Evolutionary conservation across 2,113 vertebrate species (phyloP), one percentile per base, ranked within the genome.

Genomic region (Peromyscus leucopus): DNA sequence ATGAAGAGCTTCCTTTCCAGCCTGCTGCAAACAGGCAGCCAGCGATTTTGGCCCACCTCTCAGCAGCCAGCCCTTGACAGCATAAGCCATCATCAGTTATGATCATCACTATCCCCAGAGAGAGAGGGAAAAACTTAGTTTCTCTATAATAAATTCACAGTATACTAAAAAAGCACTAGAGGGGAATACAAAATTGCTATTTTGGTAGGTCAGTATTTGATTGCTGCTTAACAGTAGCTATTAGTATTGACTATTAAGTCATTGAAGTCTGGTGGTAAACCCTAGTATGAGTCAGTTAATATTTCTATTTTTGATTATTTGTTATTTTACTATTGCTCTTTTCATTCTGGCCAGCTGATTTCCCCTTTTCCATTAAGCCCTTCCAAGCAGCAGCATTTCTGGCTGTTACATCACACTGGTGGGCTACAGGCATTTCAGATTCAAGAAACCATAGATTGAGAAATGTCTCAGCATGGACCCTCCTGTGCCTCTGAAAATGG

Each of bases 141-240:
- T 93, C 55, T 90, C 59, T 79, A 28, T 85, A 92, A 80, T 82
- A 21, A 80, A 61, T 84, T 84, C 13, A 42, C 63, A 42, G 57
- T 42, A 84, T 12, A 28, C 3, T 83, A 61, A 95, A 89, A 86
- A 93, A 84, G 87, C 74, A 93, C 39, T 65, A 87, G 22, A n/a
- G 28, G 8, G 39, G 57, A 71, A 51, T 59, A 92, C 42, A 59
- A 91, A 96, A 72, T 59, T 69, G 15, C 76, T 93, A 17, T 94
- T 88, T 95, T 74, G 31, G 7, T 55, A 84, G 39, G 72, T 89
- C 91, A 95, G 76, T 76, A 80, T 97, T 88, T 84, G 76, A 80
- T 57, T 67, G 2, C 75, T 91, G 21, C 67, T 15, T 36, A 89
- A 48, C 31, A 21, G 4, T 59, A 63, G 22, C 61, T 24, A 24